These are phyloP conservation scores for Drosophila busckii DNA, from an alignment of 1,140 invertebrate genomes.

Conservation along the genomic window DNA sequence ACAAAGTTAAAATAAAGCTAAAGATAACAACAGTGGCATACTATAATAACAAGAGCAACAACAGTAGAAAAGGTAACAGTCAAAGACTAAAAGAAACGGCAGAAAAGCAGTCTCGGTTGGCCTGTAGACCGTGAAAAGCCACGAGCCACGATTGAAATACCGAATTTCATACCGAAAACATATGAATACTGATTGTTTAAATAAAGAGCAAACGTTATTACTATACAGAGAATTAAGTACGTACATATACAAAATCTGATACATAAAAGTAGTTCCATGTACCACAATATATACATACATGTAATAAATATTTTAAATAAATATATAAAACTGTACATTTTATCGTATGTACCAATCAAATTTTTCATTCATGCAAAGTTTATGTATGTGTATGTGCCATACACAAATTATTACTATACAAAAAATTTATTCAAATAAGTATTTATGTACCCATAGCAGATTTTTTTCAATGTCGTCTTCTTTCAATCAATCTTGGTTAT, in stretches of 20 bases:
- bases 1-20: conserved; percentile 9
- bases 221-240: conserved; percentile 8
- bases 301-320: too few species aligned
- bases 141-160: conserved; percentile 77
- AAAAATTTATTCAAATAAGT: too few species aligned
- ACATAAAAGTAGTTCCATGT: background rate
- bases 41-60: conserved; percentile 21
- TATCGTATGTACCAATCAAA: background rate
- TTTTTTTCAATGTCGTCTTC: too few species aligned
- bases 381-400: background rate
- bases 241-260: conserved; percentile 2
- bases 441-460: too few species aligned
- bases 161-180: conserved; percentile 74
- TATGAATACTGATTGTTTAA: conserved; percentile 70
- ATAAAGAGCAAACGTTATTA: conserved; percentile 53
- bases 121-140: conserved; percentile 75
- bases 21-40: conserved; percentile 12
- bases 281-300: conserved; percentile 1
- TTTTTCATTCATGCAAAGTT: background rate
- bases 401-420: too few species aligned
- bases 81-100: conserved; percentile 66
- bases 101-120: conserved; percentile 72
- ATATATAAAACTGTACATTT: too few species aligned
- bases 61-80: conserved; percentile 48
- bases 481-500: too few species aligned